Evolutionary conservation across 1,140 invertebrate genomes (phyloP).

Genomic region (Sminthurides bifidus): DNA sequence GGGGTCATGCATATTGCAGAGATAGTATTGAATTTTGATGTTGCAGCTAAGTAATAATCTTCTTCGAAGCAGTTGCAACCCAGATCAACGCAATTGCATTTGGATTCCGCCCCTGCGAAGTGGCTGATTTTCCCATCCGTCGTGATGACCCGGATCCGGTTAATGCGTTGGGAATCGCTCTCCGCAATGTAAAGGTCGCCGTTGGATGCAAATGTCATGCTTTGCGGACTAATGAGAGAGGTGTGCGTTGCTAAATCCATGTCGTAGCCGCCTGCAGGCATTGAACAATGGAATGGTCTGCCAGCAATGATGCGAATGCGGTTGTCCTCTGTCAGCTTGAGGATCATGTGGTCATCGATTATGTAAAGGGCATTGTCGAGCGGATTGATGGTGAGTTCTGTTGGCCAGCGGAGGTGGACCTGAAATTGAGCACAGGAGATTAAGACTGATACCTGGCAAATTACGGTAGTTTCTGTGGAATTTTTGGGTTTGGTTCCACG

Average conservation of each 20-base stretch:
- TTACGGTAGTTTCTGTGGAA: too few species aligned
- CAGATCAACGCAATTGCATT: constrained; percentile 83
- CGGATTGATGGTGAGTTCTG: constrained; percentile 83
- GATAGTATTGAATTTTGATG: constrained; percentile 87
- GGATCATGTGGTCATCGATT: constrained; percentile 88
- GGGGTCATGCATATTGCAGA: constrained; percentile 85
- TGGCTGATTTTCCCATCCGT: constrained; percentile 84
- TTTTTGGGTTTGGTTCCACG: too few species aligned
- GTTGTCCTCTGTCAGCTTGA: constrained; percentile 79
- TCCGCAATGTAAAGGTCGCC: constrained; percentile 92
- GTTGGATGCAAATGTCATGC: constrained; percentile 82
- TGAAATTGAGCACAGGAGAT: too few species aligned
- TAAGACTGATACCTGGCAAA: too few species aligned
- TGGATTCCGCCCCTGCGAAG: constrained; percentile 86
- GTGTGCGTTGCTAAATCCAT: constrained; percentile 74
- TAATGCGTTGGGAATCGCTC: constrained; percentile 89
- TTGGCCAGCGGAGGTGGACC: constrained; percentile 88
- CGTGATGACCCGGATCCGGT: constrained; percentile 71
- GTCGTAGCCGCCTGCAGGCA: constrained; percentile 57
- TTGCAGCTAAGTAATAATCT: constrained; percentile 78
- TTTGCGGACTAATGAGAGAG: constrained; percentile 81
- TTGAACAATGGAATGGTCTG: constrained; percentile 76
- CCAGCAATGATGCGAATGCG: constrained; percentile 84
- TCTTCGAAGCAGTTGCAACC: constrained; percentile 85
- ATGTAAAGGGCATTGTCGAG: constrained; percentile 88